Conservation (phyloP, 1,140 invertebrate genomes). For the Amyelois transitella region DNA sequence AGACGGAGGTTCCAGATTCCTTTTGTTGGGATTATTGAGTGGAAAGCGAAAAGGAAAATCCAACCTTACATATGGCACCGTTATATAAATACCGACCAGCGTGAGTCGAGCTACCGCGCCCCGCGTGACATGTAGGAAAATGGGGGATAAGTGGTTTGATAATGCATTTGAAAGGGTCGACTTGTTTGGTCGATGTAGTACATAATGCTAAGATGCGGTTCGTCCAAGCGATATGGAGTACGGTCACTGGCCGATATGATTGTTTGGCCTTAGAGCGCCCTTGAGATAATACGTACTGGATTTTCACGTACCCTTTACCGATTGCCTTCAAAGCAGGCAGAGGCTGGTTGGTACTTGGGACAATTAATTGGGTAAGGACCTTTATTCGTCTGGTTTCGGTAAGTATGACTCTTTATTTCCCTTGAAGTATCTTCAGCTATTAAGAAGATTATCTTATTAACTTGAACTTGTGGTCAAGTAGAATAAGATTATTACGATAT, state of each 20-base stretch:
- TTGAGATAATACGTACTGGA: not conserved
- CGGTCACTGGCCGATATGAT: slow-evolving; percentile 3
- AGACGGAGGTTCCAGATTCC: slow-evolving; percentile 21
- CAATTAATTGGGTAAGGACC: not conserved
- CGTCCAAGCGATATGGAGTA: not conserved
- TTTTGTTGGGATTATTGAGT: slow-evolving; percentile 32
- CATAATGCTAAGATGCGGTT: not conserved
- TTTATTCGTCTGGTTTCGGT: too few relatives aligned
- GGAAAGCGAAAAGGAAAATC: slow-evolving; percentile 31
- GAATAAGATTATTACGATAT: too few relatives aligned
- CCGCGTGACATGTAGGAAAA: not conserved
- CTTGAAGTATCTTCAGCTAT: too few relatives aligned
- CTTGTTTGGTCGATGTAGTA: not conserved
- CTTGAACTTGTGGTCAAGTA: too few relatives aligned
- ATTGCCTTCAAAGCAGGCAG: not conserved
- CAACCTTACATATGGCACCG: slow-evolving; percentile 13
- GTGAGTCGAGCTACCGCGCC: not conserved
- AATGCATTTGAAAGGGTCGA: not conserved
- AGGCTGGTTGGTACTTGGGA: not conserved
- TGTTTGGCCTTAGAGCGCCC: not conserved
- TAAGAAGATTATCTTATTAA: too few relatives aligned
- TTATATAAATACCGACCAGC: slow-evolving; percentile 25
- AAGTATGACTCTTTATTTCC: not conserved
- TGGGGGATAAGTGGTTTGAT: not conserved
- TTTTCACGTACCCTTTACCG: not conserved